Base-by-base conservation (phyloP, 1,140 invertebrate genomes). In the Drosophila parabipectinata region DNA sequence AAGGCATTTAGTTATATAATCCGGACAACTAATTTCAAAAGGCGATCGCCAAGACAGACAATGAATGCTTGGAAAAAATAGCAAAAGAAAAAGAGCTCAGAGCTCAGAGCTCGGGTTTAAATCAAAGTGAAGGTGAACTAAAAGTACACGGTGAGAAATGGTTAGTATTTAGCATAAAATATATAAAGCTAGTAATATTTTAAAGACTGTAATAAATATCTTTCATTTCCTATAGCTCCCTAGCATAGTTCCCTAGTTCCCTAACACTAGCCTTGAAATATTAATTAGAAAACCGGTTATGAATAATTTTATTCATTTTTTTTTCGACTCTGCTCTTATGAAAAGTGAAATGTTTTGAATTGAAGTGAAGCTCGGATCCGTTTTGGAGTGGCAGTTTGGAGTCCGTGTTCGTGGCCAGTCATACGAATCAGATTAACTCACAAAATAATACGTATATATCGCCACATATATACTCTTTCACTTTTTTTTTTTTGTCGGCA, bases 121-220 rank as follows among this genome's bases (percentile, higher is more conserved):
- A 60, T 69, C 47, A 72, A 60, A 72, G 66, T 72, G 71, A 72
- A 73, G 69, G 71, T 44, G 56, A 73, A 39, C 24, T 32, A 14
- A 26, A 48, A 57, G 14, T 67, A 39, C 59, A 64, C 45, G 1
- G 5, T 2, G 5, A 1, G 32, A 61, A 59, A 60, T 34, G 14
- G 7, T 9, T 44, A 44, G n/a, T 41, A 6, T 14, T 14, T 41
- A 0, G 3, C 7, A 30, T 1, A 12, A 48, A 48, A 24, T 15
- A 26, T n/a, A 21, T 21, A 3, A 21, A 3, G 0, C 21, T 21
- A 21, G 21, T 21, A 21, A 1, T 21, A 21, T 21, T 21, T 21
- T 21, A 21, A 21, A 21, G 21, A 21, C 21, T 21, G 2, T 21
- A 21, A 1, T 21, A 21, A 21, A 21, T 18, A 18, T 18, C 1